phyloP scores from a whole-genome alignment of 2,113 vertebrate genomes.

The Ascaphus truei region DNA sequence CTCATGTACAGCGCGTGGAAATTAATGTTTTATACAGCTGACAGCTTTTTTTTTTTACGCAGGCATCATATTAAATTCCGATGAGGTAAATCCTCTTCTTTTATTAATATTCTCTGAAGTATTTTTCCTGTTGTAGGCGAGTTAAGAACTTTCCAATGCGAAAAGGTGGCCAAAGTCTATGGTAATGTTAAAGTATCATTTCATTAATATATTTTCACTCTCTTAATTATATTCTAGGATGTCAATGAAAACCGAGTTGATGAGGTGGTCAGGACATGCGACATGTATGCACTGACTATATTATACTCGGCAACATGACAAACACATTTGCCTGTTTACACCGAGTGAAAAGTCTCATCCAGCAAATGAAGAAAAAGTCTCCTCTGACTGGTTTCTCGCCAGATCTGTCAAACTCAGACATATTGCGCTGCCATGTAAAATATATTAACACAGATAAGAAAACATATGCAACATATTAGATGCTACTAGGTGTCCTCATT shows the following conservation, averaged over 20 bases:
- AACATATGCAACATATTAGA: conserved; percentile 26
- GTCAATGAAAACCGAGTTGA: not conserved
- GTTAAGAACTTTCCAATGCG: not conserved
- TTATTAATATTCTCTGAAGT: conserved; percentile 2
- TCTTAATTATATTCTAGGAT: conserved; percentile 9
- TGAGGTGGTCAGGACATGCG: not conserved
- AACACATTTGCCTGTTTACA: not conserved
- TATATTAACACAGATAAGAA: conserved; percentile 31
- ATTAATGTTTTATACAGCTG: not conserved
- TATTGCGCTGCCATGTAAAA: conserved; percentile 21
- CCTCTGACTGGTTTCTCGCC: conserved; percentile 1
- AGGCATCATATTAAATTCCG: not conserved
- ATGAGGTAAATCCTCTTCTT: not conserved
- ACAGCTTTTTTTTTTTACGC: not conserved
- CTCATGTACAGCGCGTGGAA: not conserved
- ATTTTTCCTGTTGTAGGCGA: conserved; percentile 2
- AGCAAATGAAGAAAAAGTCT: conserved; percentile 9
- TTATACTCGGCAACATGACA: not conserved
- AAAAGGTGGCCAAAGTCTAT: not conserved
- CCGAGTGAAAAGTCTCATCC: not conserved
- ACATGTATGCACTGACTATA: not conserved
- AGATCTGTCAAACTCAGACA: conserved; percentile 10
- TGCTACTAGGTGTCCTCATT: conserved; percentile 27
- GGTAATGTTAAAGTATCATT: not conserved
- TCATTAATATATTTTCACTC: conserved; percentile 24